These are phyloP conservation scores for Planiliza haematocheilus DNA, from an alignment of 2,113 vertebrate species.

Conservation along the genomic window DNA sequence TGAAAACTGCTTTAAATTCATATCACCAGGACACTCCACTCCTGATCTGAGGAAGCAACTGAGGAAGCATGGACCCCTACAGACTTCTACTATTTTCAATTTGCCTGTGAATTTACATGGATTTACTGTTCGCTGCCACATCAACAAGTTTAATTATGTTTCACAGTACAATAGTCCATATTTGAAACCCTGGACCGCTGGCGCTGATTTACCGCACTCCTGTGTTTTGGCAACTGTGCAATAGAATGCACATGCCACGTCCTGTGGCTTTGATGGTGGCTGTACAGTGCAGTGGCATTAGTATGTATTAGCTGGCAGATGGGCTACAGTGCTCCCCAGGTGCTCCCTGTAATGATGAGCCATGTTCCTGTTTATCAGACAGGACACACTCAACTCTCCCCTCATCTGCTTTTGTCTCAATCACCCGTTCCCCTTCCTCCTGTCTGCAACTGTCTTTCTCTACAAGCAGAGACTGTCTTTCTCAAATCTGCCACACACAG, in stretches of 20 bases:
- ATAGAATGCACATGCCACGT: constrained; percentile 22
- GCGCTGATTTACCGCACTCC: constrained; percentile 31
- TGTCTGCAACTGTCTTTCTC: constrained; percentile 39
- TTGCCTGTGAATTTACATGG: constrained; percentile 7
- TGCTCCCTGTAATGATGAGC: constrained; percentile 75
- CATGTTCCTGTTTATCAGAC: constrained; percentile 77
- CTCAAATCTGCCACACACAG: neutral
- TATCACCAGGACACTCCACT: constrained; percentile 22
- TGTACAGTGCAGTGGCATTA: constrained; percentile 61
- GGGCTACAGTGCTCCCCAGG: constrained; percentile 66
- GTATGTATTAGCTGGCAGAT: constrained; percentile 77
- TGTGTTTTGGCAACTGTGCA: constrained; percentile 13
- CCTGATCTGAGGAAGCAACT: constrained; percentile 35
- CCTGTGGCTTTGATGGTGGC: constrained; percentile 58
- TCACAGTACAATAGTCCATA: constrained; percentile 1
- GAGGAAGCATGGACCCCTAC: constrained; percentile 28
- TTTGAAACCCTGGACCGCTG: constrained; percentile 36
- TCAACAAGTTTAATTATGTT: constrained; percentile 35
- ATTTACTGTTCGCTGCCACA: constrained; percentile 24
- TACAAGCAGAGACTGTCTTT: neutral
- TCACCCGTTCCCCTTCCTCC: constrained; percentile 50
- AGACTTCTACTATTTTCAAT: constrained; percentile 9
- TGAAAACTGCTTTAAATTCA: constrained; percentile 39
- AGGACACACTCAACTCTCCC: constrained; percentile 70
- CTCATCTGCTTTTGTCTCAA: constrained; percentile 74